Conservation (phyloP, 2,797 vertebrate species). For the Streptopelia turtur region DNA sequence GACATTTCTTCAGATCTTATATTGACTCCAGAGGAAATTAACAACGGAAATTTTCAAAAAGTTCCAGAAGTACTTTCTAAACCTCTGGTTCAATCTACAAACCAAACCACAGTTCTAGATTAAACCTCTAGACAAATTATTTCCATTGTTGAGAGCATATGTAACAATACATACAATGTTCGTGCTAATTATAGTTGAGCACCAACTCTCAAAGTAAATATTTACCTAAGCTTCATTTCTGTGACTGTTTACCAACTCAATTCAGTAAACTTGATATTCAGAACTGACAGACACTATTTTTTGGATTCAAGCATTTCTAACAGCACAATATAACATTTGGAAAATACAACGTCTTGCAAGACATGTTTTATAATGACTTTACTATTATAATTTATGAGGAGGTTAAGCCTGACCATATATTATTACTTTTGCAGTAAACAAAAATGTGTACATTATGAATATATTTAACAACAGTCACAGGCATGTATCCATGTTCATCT, state of each 20-base stretch:
- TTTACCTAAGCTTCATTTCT: neutral
- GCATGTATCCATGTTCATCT: neutral
- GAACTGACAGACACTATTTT: neutral
- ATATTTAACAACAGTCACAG: neutral
- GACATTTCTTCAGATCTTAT: neutral
- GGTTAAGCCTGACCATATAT: neutral
- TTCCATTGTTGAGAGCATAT: neutral
- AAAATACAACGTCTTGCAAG: neutral
- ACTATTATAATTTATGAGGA: neutral
- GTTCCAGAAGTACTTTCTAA: neutral
- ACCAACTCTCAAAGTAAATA: neutral
- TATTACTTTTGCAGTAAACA: neutral
- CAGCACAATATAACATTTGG: neutral
- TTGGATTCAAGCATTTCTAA: neutral
- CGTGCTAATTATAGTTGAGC: slow-evolving; percentile 26
- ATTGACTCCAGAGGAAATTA: neutral
- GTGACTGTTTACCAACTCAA: neutral
- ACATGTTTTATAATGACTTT: neutral
- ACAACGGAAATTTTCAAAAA: neutral
- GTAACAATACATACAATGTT: slow-evolving; percentile 48
- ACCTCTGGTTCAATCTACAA: neutral
- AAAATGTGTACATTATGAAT: neutral
- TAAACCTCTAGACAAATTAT: neutral
- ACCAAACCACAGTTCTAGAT: neutral
- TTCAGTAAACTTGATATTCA: neutral